phyloP scores from a whole-genome alignment of 2,888 invertebrate species.

The Sinentomon sp. region DNA sequence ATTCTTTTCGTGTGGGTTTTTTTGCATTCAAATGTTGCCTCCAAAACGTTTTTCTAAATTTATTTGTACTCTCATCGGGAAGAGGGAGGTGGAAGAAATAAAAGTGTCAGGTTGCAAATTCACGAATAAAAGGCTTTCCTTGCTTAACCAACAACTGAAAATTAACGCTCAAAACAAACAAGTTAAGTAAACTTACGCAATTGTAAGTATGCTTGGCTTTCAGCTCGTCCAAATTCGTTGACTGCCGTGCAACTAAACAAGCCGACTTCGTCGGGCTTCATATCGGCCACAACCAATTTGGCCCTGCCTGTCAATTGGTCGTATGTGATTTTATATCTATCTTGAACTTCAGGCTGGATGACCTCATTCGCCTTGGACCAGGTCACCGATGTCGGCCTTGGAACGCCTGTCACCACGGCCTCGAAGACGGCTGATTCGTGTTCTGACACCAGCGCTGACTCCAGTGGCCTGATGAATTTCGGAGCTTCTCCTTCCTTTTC shows the following conservation, averaged over 20 bases:
- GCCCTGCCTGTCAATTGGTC: constrained; percentile 33
- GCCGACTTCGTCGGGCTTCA: constrained; percentile 34
- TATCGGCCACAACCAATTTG: constrained; percentile 32
- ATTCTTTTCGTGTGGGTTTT: too few relatives aligned
- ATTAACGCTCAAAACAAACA: too few relatives aligned
- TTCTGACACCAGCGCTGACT: constrained; percentile 28
- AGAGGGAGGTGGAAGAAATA: too few relatives aligned
- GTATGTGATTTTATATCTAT: constrained; percentile 29
- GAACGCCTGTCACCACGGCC: constrained; percentile 9
- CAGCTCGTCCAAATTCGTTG: constrained; percentile 41
- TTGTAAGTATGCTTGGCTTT: constrained; percentile 37
- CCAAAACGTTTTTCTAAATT: too few relatives aligned
- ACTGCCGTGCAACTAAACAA: constrained; percentile 39
- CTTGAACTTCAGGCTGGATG: too few relatives aligned
- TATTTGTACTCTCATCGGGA: too few relatives aligned
- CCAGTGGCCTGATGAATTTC: constrained; percentile 33
- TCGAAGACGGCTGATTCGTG: constrained; percentile 3
- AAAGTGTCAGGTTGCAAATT: too few relatives aligned
- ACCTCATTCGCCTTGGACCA: constrained; percentile 37
- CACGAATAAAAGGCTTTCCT: too few relatives aligned
- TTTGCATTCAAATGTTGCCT: too few relatives aligned
- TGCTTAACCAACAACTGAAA: too few relatives aligned
- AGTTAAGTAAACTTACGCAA: too few relatives aligned
- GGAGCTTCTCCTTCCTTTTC: constrained; percentile 34
- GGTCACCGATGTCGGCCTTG: constrained; percentile 27